These are phyloP conservation scores for Sciurus carolinensis DNA, from an alignment of 2,797 vertebrate genomes.

Conservation along the genomic window DNA sequence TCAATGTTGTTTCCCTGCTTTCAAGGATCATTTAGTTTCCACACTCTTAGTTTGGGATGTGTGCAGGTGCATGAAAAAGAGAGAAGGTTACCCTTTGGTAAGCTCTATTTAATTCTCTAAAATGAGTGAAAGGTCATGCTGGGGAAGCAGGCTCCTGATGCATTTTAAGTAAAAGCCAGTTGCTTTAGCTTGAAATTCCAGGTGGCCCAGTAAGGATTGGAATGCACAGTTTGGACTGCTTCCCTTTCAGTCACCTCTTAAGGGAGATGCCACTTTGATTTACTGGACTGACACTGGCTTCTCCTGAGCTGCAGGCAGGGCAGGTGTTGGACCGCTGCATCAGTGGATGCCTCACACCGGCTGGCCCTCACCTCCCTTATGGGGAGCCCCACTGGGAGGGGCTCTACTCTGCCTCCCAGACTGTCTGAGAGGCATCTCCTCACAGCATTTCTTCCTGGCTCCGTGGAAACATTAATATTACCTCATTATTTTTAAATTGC, in stretches of 20 bases:
- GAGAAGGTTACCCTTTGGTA: slow-evolving; percentile 75
- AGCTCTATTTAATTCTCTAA: slow-evolving; percentile 79
- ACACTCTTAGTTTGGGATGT: slow-evolving; percentile 67
- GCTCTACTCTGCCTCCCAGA: neutral
- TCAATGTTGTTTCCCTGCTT: slow-evolving; percentile 27
- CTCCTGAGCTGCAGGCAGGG: neutral
- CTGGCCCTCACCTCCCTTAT: neutral
- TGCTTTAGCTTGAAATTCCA: slow-evolving; percentile 60
- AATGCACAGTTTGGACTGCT: slow-evolving; percentile 55
- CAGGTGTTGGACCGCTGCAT: neutral
- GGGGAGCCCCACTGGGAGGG: neutral
- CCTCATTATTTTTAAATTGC: neutral
- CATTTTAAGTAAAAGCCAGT: slow-evolving; percentile 64
- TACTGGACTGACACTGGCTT: neutral
- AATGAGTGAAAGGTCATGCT: slow-evolving; percentile 72
- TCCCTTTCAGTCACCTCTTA: slow-evolving; percentile 39
- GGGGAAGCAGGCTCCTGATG: neutral
- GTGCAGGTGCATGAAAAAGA: slow-evolving; percentile 70
- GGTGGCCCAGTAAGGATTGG: slow-evolving; percentile 59
- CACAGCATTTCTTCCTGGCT: neutral
- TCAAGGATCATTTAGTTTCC: slow-evolving; percentile 49
- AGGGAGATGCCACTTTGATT: slow-evolving; percentile 69
- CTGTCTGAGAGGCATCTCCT: neutral
- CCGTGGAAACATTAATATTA: neutral
- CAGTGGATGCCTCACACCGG: neutral